Evolutionary conservation across 2,888 invertebrate species (phyloP).

Genomic region (Craniophora ligustri): DNA sequence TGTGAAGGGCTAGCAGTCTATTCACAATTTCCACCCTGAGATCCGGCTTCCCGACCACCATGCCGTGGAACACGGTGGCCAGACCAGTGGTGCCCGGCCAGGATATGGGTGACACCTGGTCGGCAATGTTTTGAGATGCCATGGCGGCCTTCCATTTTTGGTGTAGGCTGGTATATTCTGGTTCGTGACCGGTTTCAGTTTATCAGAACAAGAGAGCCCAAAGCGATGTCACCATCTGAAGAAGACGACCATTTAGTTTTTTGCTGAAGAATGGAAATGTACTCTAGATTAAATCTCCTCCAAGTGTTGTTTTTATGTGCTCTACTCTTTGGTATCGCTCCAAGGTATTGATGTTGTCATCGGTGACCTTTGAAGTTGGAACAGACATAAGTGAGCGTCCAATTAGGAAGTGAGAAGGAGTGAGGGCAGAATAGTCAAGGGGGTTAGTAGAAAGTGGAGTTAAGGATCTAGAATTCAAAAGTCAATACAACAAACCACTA

Average conservation of each 20-base stretch:
- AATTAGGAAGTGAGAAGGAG: slow-evolving; percentile 18
- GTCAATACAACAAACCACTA: too few relatives aligned
- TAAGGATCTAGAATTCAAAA: slow-evolving; percentile 38
- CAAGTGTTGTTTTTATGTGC: slow-evolving; percentile 5
- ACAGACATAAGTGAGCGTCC: slow-evolving; percentile 8
- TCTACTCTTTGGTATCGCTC: slow-evolving; percentile 3
- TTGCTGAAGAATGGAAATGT: slow-evolving; percentile 6
- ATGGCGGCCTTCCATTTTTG: slow-evolving; percentile 1
- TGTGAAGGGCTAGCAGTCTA: background rate
- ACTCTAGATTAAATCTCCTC: slow-evolving; percentile 1
- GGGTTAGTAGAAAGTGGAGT: slow-evolving; percentile 18
- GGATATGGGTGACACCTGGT: background rate
- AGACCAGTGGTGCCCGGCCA: background rate
- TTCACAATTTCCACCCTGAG: background rate
- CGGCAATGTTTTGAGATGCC: background rate
- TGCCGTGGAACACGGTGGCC: background rate
- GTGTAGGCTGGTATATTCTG: background rate
- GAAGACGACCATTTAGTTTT: slow-evolving; percentile 1
- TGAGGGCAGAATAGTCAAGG: slow-evolving; percentile 28
- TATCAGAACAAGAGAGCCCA: slow-evolving; percentile 5
- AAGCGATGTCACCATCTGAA: background rate
- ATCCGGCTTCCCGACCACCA: background rate
- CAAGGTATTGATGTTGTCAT: slow-evolving; percentile 6
- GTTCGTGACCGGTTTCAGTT: background rate
- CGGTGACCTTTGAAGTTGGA: slow-evolving; percentile 4